Percentiles rank a stretch among this genome's conserved stretches.
These are phyloP conservation scores for Azemiops feae DNA, from an alignment of 2,113 vertebrate species.

Conservation along the genomic window DNA sequence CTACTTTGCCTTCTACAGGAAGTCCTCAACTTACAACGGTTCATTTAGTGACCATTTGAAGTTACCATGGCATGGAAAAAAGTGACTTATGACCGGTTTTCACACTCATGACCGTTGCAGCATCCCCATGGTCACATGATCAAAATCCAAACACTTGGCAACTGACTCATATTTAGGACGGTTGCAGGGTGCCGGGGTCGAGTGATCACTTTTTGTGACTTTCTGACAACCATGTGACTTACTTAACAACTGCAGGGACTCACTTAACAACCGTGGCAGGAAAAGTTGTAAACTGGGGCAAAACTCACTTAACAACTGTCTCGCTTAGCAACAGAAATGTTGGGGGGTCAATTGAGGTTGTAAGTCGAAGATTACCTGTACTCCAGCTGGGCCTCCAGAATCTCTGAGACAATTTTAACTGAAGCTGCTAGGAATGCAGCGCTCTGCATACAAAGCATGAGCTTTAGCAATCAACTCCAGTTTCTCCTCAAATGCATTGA, in stretches of 20 bases:
- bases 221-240: neutral
- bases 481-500: conserved; percentile 1
- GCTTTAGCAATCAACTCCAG: neutral
- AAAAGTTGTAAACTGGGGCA: neutral
- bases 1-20: neutral
- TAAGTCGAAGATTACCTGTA: neutral
- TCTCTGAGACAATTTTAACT: neutral
- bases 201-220: neutral
- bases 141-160: neutral
- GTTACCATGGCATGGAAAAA: neutral
- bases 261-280: neutral
- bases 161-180: neutral
- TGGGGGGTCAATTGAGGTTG: neutral
- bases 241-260: neutral
- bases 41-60: neutral
- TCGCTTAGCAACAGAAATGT: neutral
- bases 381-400: neutral
- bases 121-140: neutral
- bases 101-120: neutral
- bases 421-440: neutral
- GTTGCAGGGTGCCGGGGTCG: neutral
- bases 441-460: neutral
- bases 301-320: neutral
- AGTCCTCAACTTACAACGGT: neutral
- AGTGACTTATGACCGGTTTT: neutral